Base-by-base conservation (phyloP, 2,888 invertebrate species). In the Kryphioiulus occultus region DNA sequence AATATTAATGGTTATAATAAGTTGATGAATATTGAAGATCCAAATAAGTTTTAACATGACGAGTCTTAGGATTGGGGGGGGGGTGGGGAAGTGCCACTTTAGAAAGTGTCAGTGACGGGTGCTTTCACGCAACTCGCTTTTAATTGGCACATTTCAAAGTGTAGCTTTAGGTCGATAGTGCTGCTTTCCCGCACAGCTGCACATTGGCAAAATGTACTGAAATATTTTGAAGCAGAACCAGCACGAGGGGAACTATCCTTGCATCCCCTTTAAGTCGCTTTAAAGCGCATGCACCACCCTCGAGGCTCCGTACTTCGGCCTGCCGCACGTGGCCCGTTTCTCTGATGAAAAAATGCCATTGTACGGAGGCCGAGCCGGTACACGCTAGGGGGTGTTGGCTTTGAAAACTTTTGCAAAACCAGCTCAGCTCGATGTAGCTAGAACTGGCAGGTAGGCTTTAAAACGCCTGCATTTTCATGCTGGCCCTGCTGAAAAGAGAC, bases 231-330 rank as follows among this genome's bases (percentile, higher is more conserved):
- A 68, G 26, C 9, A 26, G 68, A 68, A 68, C 59, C n/a, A 19
- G 4, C n/a, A 68, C 1, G 4, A 68, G 22, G 5, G n/a, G 9
- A 1, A 22, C 26, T 10, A n/a, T 68, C 26, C n/a, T n/a, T n/a
- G n/a, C 26, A 68, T 68, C 68, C 68, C 26, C 68, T 68, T 68
- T 68, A 68, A 68, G 9, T 26, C 68, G 0, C 68, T 22, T 68
- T 68, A 68, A 68, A 68, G 68, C n/a, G n/a, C n/a, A 9, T 26
- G 68, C 68, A 68, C 10, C 68, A 68, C 68, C 26, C 68, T 68
- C 68, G 68, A 68, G 68, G 68, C 68, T 68, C 68, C 68, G 68
- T 68, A 68, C n/a, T n/a, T n/a, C n/a, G n/a, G n/a, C 26, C 2
- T n/a, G 22, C 26, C 22, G 68, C 68, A 26, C 68, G 68, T 68